Conservation (phyloP, 2,797 vertebrate species). For the Acanthiza pusilla region DNA sequence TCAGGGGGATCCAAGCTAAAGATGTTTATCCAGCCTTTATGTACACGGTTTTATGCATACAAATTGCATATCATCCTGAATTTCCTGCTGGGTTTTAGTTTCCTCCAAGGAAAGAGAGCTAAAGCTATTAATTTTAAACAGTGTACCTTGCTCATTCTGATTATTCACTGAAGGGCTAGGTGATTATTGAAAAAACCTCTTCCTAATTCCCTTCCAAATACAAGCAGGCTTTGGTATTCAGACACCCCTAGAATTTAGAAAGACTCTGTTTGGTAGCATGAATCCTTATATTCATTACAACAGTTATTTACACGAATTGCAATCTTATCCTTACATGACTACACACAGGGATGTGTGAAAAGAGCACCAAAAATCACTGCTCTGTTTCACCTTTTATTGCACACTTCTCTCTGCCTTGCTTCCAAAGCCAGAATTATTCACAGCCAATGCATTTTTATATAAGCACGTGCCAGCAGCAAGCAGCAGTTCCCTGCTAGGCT, state of each 20-base stretch:
- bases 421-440: not conserved
- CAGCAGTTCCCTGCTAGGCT: not conserved
- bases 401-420: not conserved
- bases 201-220: not conserved
- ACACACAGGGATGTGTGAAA: not conserved
- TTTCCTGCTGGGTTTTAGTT: not conserved
- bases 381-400: not conserved
- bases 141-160: not conserved
- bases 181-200: not conserved
- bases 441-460: not conserved
- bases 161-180: not conserved
- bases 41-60: not conserved
- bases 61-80: not conserved
- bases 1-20: not conserved
- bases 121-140: not conserved
- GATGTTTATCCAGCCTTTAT: not conserved
- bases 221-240: not conserved
- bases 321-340: not conserved
- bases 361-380: not conserved
- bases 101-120: not conserved
- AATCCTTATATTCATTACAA: not conserved
- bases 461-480: not conserved
- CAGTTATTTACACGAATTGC: not conserved
- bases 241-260: not conserved
- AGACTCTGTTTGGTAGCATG: not conserved